Percentiles rank a stretch among this genome's conserved stretches.
These are phyloP conservation scores for Euplexia lucipara DNA, from an alignment of 2,888 invertebrate genomes.

Conservation along the genomic window DNA sequence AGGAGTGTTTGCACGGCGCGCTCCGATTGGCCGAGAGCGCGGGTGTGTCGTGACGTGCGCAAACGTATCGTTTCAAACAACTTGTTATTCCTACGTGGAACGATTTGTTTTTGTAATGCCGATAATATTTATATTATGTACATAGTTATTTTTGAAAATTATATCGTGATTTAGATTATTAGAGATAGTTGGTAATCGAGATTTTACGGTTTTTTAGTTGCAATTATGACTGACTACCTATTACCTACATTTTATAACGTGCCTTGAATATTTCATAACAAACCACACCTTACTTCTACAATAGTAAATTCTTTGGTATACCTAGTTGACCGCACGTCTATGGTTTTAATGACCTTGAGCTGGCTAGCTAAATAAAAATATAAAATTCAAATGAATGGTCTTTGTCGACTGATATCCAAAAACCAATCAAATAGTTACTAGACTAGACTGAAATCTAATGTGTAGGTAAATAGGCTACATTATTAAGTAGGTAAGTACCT, in stretches of 20 bases:
- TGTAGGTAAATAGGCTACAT: no score
- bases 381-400: no score
- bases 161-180: not conserved
- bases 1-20: constrained; percentile 78
- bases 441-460: no score
- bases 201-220: not conserved
- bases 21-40: constrained; percentile 83
- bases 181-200: not conserved
- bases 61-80: constrained; percentile 57
- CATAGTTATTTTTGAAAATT: constrained; percentile 36
- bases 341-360: no score
- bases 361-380: no score
- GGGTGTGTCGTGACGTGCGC: constrained; percentile 84
- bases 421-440: no score
- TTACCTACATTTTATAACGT: no score
- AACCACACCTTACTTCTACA: not conserved
- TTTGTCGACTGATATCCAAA: no score
- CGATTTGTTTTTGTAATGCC: constrained; percentile 68
- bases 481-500: no score
- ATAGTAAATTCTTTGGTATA: not conserved
- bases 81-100: constrained; percentile 57
- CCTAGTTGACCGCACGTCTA: no score
- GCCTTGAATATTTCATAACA: not conserved
- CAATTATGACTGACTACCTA: not conserved
- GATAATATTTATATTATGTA: constrained; percentile 37